phyloP scores from a whole-genome alignment of 2,797 vertebrate species.

The Sitta carolinensis region DNA sequence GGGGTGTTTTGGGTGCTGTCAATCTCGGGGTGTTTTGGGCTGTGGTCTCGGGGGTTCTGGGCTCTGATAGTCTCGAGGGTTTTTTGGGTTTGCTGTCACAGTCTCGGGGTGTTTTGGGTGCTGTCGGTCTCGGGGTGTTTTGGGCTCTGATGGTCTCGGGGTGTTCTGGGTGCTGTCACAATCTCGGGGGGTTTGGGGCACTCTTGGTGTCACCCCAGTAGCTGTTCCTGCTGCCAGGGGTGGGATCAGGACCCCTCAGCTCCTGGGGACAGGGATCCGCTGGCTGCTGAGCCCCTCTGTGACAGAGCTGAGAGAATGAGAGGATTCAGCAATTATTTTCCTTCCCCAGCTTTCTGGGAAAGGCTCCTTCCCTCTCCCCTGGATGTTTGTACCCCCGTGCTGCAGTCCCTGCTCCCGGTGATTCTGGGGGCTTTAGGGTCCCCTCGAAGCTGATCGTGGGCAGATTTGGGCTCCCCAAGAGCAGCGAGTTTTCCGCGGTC shows the following conservation, averaged over 20 bases:
- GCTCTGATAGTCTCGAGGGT: no score
- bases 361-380: fast-evolving
- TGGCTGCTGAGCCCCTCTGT: background rate
- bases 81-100: no score
- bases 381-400: fast-evolving
- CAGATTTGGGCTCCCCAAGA: fast-evolving
- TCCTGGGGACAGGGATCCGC: background rate
- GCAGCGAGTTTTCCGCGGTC: fast-evolving
- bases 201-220: background rate
- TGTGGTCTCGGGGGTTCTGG: no score
- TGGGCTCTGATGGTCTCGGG: background rate
- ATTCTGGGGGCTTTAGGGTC: background rate
- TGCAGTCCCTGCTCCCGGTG: background rate
- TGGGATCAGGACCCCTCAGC: fast-evolving
- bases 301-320: no score
- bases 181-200: background rate
- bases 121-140: background rate
- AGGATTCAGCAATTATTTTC: fast-evolving
- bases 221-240: background rate
- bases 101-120: background rate
- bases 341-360: no score
- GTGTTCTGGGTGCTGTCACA: background rate
- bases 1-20: no score
- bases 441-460: fast-evolving
- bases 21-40: no score